These are phyloP conservation scores for Apteryx owenii DNA, from an alignment of 2,113 vertebrate genomes.

Conservation along the genomic window DNA sequence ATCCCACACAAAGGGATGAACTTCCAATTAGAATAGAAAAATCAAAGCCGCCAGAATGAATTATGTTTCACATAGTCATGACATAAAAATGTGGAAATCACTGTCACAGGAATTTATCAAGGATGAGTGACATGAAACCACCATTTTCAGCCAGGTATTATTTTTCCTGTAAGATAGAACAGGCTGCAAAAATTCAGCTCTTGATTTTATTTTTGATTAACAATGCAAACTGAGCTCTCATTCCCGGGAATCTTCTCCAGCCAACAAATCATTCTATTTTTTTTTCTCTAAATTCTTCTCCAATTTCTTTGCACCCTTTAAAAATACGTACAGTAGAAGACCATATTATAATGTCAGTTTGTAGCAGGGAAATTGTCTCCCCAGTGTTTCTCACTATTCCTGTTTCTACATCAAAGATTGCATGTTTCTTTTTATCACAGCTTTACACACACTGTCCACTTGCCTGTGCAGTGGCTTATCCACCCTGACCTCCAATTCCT, in stretches of 20 bases:
- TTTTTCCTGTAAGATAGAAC: not conserved
- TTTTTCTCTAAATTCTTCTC: not conserved
- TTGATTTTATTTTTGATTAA: not conserved
- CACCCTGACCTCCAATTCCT: not conserved
- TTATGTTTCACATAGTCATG: not conserved
- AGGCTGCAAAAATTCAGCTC: not conserved
- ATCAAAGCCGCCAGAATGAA: not conserved
- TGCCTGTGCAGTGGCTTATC: not conserved
- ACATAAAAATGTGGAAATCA: not conserved
- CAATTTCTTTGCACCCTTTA: not conserved
- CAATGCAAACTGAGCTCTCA: not conserved
- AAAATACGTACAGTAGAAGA: not conserved
- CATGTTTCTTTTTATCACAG: not conserved
- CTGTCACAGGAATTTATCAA: not conserved
- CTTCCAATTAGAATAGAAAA: not conserved
- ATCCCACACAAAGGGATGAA: not conserved
- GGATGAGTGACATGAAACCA: not conserved
- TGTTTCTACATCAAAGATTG: not conserved
- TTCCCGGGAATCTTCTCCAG: not conserved
- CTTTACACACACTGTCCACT: not conserved
- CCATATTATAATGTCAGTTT: not conserved
- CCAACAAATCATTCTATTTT: not conserved
- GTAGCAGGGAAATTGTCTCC: not conserved
- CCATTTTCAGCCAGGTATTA: rapidly evolving
- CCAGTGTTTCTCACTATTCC: not conserved